Evolutionary conservation across 2,888 invertebrate species (phyloP), one percentile per base, ranked within the genome.

Genomic region (Drosophila tripunctata): DNA sequence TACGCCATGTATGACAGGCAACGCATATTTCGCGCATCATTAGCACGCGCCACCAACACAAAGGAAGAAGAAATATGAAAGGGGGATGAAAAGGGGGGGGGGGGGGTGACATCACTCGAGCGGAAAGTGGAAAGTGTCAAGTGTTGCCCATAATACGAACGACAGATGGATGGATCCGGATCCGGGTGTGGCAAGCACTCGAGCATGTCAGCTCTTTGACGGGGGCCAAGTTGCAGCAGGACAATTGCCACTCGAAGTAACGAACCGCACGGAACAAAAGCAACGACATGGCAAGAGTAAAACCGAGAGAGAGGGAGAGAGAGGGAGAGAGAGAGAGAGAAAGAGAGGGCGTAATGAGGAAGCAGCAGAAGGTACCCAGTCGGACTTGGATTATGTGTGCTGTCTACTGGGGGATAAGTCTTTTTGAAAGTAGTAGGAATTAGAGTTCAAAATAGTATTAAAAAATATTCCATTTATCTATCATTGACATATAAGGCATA

Each of bases 1-100:
- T 44, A 57, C 62, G 63, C 40, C 47, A 44, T 45, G 66, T 61
- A 36, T 56, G 62, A 41, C 63, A 57, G 65, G 54, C 70, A 51
- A 60, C 67, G 86, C 88, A 80, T 83, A 89, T 89, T 89, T 87
- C 82, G 86, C 90, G 88, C 88, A 75, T 90, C 90, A 89, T 90
- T 89, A 89, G 83, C 88, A 87, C 79, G 79, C 75, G 73, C 67
- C 67, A 35, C 38, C 17, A 33, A 17, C 24, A 4, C 3, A 4
- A 7, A 14, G 30, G 12, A 8, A 10, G 19, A 5, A 10, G 17
- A 5, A 17, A 12, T 3, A 12, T 14, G 47, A 7, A 7, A 14
- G 4, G 24, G 24, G 41, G 4, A 15, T 27, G 35, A 45, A 12
- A 14, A 0, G 50, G n/a, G 27, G 17, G 1, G 50, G n/a, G 27